phyloP scores from a whole-genome alignment of 2,888 invertebrate species.

The Ischnus inquisitorius region DNA sequence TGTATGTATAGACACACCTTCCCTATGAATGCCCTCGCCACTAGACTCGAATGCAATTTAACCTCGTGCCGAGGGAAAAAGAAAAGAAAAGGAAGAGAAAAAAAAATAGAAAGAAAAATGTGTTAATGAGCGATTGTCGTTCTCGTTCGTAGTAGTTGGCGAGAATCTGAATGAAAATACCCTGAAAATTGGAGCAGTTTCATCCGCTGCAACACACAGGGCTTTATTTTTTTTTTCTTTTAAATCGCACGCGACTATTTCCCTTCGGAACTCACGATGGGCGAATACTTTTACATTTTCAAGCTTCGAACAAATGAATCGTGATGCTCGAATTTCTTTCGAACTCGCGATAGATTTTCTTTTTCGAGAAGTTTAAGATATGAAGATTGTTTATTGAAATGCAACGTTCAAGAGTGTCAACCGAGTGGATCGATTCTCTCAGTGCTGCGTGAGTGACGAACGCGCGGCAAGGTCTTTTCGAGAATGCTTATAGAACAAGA shows the following conservation, averaged over 20 bases:
- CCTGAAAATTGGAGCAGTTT: constrained; percentile 76
- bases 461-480: neutral
- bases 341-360: neutral
- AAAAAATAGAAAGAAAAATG: constrained; percentile 76
- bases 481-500: constrained; percentile 30
- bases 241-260: constrained; percentile 6
- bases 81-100: neutral
- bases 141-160: constrained; percentile 69
- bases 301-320: neutral
- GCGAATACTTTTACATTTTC: neutral
- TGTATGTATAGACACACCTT: constrained; percentile 14
- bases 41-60: constrained; percentile 78
- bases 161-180: constrained; percentile 79
- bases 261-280: neutral
- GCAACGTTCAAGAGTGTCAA: neutral
- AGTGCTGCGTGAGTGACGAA: constrained; percentile 6
- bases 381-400: neutral
- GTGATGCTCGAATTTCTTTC: neutral
- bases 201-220: constrained; percentile 5
- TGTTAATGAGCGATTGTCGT: constrained; percentile 85
- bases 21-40: constrained; percentile 74
- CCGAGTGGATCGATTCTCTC: neutral
- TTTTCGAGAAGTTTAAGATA: neutral
- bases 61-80: constrained; percentile 70
- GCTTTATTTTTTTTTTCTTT: constrained; percentile 23